Evolutionary conservation across 2,888 invertebrate species (phyloP).

Genomic region (Girardia tigrina): DNA sequence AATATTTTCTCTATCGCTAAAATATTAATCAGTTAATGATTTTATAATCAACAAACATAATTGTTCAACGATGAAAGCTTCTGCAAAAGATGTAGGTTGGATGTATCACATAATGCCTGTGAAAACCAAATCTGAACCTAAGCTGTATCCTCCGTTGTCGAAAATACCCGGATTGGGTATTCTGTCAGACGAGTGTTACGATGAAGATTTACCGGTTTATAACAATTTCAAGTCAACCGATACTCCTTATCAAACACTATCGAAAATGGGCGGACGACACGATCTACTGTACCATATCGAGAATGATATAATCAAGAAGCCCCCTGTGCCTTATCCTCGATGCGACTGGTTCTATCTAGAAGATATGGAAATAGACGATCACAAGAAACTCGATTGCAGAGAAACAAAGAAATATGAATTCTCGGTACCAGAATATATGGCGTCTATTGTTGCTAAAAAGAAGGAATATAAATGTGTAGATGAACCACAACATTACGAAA

Average conservation of each 20-base stretch:
- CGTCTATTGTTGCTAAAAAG: background rate
- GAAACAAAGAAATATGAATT: background rate
- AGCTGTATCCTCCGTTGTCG: constrained; percentile 42
- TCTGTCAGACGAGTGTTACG: constrained; percentile 39
- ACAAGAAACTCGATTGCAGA: background rate
- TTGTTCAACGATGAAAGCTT: no score
- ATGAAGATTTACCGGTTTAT: background rate
- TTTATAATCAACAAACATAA: no score
- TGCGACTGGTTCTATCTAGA: constrained; percentile 47
- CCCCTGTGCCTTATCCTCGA: constrained; percentile 42
- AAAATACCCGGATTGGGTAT: constrained; percentile 45
- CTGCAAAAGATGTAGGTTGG: constrained; percentile 41
- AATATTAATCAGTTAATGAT: no score
- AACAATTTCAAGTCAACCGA: constrained; percentile 39
- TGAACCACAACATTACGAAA: background rate
- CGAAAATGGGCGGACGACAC: constrained; percentile 46
- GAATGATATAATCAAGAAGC: constrained; percentile 35
- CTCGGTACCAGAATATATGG: background rate
- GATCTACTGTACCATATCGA: constrained; percentile 43
- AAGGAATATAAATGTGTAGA: background rate
- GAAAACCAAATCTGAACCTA: constrained; percentile 39
- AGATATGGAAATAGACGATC: background rate
- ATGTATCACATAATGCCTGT: constrained; percentile 46
- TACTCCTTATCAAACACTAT: constrained; percentile 44
- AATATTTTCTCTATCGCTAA: no score